Evolutionary conservation across 2,888 invertebrate species (phyloP).

Genomic region (Parapristionchus giblindavisi): DNA sequence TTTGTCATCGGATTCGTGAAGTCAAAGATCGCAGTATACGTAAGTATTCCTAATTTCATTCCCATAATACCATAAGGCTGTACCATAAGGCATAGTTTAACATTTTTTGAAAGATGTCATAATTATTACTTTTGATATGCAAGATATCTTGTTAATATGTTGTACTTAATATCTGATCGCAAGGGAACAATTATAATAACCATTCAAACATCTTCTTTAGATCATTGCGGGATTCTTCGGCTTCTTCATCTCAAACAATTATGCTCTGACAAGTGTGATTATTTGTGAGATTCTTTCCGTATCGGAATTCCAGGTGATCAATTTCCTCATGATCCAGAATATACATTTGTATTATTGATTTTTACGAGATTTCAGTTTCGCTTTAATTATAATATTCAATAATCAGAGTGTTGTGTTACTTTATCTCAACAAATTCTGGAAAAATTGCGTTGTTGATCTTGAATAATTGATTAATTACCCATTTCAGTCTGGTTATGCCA

Average conservation of each 20-base stretch:
- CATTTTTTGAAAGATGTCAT: too few species aligned
- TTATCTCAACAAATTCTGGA: neutral
- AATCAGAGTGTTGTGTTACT: neutral
- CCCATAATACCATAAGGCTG: too few species aligned
- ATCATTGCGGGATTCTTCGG: constrained; percentile 18
- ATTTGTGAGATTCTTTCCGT: constrained; percentile 12
- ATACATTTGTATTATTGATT: too few species aligned
- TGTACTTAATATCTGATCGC: neutral
- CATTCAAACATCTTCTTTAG: neutral
- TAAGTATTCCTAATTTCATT: neutral
- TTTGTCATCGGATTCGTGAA: neutral
- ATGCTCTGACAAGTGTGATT: constrained; percentile 5
- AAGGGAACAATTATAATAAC: too few species aligned
- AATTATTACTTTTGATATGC: neutral
- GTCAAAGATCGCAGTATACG: neutral
- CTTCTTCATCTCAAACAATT: constrained; percentile 20
- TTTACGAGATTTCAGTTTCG: too few species aligned
- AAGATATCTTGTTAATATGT: neutral
- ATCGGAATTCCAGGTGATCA: constrained; percentile 34
- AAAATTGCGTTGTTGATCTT: too few species aligned
- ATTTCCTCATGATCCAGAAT: too few species aligned
- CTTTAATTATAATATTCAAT: neutral
- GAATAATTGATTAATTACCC: too few species aligned
- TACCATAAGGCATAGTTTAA: too few species aligned
- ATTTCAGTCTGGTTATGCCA: constrained; percentile 29